Evolutionary conservation across 2,797 vertebrate species (phyloP), one percentile per base, ranked within the genome.

Genomic region (Emydoidea blandingii): DNA sequence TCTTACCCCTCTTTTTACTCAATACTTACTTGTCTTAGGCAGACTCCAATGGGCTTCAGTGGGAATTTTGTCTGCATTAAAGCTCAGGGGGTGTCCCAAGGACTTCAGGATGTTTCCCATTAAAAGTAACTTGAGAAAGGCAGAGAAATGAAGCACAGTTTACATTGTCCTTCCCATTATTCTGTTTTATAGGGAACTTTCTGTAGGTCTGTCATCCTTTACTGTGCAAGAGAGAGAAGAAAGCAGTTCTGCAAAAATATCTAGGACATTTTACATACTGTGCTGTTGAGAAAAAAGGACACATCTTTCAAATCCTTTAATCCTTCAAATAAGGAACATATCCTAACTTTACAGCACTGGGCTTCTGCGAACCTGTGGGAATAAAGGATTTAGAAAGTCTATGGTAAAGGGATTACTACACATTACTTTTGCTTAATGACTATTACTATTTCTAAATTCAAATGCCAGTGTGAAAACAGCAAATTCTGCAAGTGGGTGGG

Each of bases 231-330:
- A 50, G 41, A 92, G 82, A 92, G 83, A 96, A 93, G 56, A 90
- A 95, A 95, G 83, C 5, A 49, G 12, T 65, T 96, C 65, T 94
- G 85, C 31, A 91, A 83, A 79, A 19, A 84, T 92, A 92, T 96
- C 88, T 89, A 52, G 21, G 12, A 37, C 83, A n/a, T 92, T 93
- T 96, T 47, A 82, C 79, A 84, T 49, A 52, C 9, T 68, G 14
- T 37, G n/a, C 6, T 87, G 15, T 3, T 0, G 65, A 68, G n/a
- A 68, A 68, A 68, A 62, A 68, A 68, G 37, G n/a, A 68, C 65
- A 62, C 27, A 81, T 89, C 37, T 92, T 89, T 91, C 44, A 88
- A 83, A 95, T 91, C 85, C 59, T 95, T 92, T 96, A 93, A 96
- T 90, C 78, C 85, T 85, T 93, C 65, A 94, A 94, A 91, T 50